A percentile compares a stretch with the other conserved stretches of the same genome.
Conservation (phyloP, 2,113 vertebrate species). For the Oncorhynchus keta region DNA sequence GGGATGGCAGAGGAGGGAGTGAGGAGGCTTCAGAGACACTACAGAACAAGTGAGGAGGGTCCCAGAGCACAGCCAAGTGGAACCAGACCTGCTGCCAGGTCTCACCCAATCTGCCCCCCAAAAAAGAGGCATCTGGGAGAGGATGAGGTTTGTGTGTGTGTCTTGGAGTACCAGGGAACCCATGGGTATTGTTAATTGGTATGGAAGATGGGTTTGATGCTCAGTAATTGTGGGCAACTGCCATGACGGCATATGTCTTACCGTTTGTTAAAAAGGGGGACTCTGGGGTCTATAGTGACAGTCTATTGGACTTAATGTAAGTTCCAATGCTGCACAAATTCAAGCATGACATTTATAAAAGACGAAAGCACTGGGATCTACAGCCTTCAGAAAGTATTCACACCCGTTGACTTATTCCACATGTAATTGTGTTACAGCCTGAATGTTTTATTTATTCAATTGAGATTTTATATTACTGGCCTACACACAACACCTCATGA, state of each 20-base stretch:
- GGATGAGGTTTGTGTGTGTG: slow-evolving; percentile 8
- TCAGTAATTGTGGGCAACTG: background rate
- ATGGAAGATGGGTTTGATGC: background rate
- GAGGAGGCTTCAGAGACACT: slow-evolving; percentile 6
- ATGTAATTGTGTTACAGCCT: too few species aligned
- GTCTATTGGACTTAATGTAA: background rate
- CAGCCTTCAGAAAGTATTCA: too few species aligned
- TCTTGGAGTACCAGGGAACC: background rate
- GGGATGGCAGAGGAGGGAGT: slow-evolving; percentile 32
- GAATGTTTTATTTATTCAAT: too few species aligned
- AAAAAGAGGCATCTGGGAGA: background rate
- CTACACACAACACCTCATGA: slow-evolving; percentile 16
- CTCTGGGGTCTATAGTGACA: background rate
- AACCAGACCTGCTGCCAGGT: slow-evolving; percentile 46
- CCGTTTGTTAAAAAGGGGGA: slow-evolving; percentile 24
- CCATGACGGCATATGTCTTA: background rate
- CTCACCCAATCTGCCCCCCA: slow-evolving; percentile 24
- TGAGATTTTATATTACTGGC: too few species aligned
- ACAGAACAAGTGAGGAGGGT: background rate
- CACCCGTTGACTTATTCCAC: too few species aligned
- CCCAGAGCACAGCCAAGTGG: slow-evolving; percentile 23
- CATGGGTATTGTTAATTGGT: background rate
- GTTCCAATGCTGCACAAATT: background rate
- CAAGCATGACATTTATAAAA: background rate
- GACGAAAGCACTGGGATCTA: slow-evolving; percentile 1